Evolutionary conservation across 92 coral and sea anemone genomes (phyloP).

Genomic region (Meandrina meandrites): DNA sequence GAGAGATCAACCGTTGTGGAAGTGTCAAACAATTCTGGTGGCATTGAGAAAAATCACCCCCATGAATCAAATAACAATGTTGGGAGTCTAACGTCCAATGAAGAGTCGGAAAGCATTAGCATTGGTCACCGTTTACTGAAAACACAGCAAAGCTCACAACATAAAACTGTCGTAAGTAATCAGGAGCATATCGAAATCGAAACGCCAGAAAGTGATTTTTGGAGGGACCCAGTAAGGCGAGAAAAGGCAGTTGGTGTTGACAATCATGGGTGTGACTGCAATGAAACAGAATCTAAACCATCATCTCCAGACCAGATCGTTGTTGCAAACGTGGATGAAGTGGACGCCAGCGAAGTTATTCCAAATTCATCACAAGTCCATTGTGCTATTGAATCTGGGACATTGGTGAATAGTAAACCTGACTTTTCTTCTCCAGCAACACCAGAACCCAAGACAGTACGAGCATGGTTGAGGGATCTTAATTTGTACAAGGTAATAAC

Average conservation of each 20-base stretch:
- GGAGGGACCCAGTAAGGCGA: too few species aligned
- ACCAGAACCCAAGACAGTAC: neutral
- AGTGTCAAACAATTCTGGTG: neutral
- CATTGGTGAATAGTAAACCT: neutral
- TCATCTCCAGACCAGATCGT: too few species aligned
- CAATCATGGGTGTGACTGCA: neutral
- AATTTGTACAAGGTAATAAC: conserved; percentile 6
- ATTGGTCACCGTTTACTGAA: too few species aligned
- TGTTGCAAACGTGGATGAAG: too few species aligned
- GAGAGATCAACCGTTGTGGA: neutral
- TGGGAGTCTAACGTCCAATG: too few species aligned
- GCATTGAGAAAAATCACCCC: neutral
- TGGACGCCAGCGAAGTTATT: neutral
- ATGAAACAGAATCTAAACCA: neutral
- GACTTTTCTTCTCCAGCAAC: neutral
- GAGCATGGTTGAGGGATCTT: conserved; percentile 16
- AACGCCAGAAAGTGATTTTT: too few species aligned
- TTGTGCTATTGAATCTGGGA: neutral
- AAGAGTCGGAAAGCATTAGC: too few species aligned
- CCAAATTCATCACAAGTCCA: neutral
- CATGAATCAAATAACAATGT: too few species aligned
- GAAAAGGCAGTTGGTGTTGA: too few species aligned
- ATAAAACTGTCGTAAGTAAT: too few species aligned
- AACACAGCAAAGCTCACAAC: too few species aligned
- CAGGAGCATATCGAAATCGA: too few species aligned